Evolutionary conservation across 2,113 vertebrate species (phyloP), one percentile per base, ranked within the genome.

Genomic region (Phylloscopus trochilus): DNA sequence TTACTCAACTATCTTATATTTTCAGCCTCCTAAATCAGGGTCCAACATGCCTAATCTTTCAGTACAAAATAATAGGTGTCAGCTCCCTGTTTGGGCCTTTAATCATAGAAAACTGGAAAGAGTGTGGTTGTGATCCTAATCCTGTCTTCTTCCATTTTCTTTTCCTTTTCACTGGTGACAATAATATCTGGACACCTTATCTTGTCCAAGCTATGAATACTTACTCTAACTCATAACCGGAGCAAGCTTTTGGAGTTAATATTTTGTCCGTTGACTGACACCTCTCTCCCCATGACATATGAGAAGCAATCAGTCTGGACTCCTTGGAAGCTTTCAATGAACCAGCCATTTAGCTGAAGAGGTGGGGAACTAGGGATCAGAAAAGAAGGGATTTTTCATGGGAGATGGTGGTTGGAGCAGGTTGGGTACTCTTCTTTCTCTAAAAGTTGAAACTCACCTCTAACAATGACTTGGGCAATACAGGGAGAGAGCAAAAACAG

Each of bases 251-350:
- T 22, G 13, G 41, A 68, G 39, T 47, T 80, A 39, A 15, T 13
- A 8, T 51, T 78, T 69, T 72, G 3, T 8, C 30, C 68, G 5
- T 17, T 89, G 78, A 43, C 30, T 63, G 47, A 44, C 10, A 30
- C 16, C 2, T 81, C 33, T 74, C 8, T 55, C 13, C 28, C 13
- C 10, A 21, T 10, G 21, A 46, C 1, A 1, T 18, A 27, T 0
- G 1, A 76, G 41, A n/a, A 84, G 16, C 9, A 35, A 78, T 63
- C 37, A 39, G 4, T 17, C 20, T 21, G 4, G 14, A 39, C 6
- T 79, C 30, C 35, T 5, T 0, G 0, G 53, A 72, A 18, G 7
- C 43, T 93, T 87, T 60, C 53, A 68, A 64, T 30, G 17, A 87
- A n/a, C 6, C 27, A 56, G 23, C 4, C 44, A 37, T 68, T 89